These are phyloP conservation scores for Apotomis betuletana DNA, from an alignment of 2,888 invertebrate species.

Conservation along the genomic window DNA sequence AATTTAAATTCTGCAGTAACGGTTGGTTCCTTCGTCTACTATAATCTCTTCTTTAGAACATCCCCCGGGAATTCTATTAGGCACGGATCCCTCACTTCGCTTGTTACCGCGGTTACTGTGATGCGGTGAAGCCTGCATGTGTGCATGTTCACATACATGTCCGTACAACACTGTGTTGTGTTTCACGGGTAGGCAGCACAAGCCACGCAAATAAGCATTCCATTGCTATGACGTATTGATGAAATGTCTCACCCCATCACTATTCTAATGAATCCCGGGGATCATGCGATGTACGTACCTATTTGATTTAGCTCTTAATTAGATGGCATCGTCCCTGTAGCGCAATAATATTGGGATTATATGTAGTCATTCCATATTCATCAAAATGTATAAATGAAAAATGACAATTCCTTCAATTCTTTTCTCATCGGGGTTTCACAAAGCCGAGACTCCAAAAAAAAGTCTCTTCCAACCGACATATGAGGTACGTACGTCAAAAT, in stretches of 20 bases:
- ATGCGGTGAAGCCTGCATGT: slow-evolving; percentile 40
- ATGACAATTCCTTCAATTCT: no score
- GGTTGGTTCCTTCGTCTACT: slow-evolving; percentile 42
- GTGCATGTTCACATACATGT: slow-evolving; percentile 39
- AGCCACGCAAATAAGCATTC: slow-evolving; percentile 25
- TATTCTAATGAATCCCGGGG: neutral
- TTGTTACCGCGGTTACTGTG: slow-evolving; percentile 45
- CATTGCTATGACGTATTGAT: slow-evolving; percentile 10
- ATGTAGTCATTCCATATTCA: no score
- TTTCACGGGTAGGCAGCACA: slow-evolving; percentile 19
- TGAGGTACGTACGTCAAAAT: no score
- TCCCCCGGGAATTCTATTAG: slow-evolving; percentile 58
- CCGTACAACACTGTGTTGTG: neutral
- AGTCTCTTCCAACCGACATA: no score
- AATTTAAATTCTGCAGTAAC: slow-evolving; percentile 45
- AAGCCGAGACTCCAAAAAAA: no score
- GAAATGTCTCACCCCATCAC: neutral
- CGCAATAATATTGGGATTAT: no score
- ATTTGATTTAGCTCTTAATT: no score
- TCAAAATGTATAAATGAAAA: no score
- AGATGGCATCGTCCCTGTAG: no score
- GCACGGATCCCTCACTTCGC: slow-evolving; percentile 55
- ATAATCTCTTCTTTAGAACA: slow-evolving; percentile 52
- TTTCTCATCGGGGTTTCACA: no score
- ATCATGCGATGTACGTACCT: neutral